Base-by-base conservation (phyloP, 2,888 invertebrate genomes). In the Callimorpha dominula region DNA sequence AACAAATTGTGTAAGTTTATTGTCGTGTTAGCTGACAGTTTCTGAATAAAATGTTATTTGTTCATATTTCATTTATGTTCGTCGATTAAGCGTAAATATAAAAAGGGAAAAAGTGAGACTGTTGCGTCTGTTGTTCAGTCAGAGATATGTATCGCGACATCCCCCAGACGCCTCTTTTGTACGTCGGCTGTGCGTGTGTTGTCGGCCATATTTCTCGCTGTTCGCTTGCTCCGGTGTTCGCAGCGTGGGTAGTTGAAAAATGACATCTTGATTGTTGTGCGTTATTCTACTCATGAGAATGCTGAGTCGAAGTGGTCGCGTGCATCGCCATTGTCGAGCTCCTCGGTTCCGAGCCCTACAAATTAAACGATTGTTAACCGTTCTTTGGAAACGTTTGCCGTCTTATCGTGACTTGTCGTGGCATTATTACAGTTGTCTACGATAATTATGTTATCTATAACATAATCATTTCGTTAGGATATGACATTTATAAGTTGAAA, bases 251-350 rank as follows among this genome's bases (percentile, higher is more conserved):
- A 94, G 95, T 94, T 95, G 95, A 95, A 95, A 95, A 95, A 95
- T 95, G 95, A 95, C 95, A 95, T 95, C 95, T 95, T 95, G 95
- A 95, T 95, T 95, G 95, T 95, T 95, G 92, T 92, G 92, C 93
- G 94, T 94, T 95, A 95, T 94, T 94, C 94, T 91, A 92, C 93
- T 94, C 93, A 94, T 94, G 94, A 93, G 94, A 94, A 94, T 93
- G 93, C 93, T 88, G 91, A 87, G 88, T 85, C 84, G 83, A 87
- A 87, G 87, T 88, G 87, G 92, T 94, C 94, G 94, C 94, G 94
- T 94, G 95, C 91, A 91, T 87, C 82, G 86, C 92, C 88, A 94
- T 94, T 94, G 94, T 94, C 81, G 86, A 83, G 85, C 86, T 87
- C 86, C 86, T 86, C 85, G 85, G 92, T 93, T 89, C 88, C 89